phyloP scores from a whole-genome alignment of 2,888 invertebrate genomes.

The Hirudinaria manillensis region DNA sequence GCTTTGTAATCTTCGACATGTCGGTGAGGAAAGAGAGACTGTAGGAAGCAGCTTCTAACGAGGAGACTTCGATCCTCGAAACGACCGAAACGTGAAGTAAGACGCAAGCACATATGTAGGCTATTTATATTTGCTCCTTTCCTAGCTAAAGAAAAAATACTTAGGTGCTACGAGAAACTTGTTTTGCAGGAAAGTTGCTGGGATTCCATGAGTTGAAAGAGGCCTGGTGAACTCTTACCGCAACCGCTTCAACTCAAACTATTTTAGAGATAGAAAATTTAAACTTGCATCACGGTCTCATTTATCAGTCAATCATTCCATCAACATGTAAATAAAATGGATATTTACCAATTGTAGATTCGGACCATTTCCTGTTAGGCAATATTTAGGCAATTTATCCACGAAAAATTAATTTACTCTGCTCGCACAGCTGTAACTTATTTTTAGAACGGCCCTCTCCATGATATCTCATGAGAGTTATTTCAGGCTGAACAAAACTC shows the following conservation, averaged over 20 bases:
- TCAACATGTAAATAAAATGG: too few relatives aligned
- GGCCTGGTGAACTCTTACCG: neutral
- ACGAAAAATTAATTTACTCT: too few relatives aligned
- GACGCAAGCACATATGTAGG: neutral
- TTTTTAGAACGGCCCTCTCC: too few relatives aligned
- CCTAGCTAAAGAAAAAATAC: neutral
- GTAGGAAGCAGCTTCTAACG: neutral
- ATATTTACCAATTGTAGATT: too few relatives aligned
- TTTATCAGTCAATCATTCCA: too few relatives aligned
- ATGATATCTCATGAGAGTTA: too few relatives aligned
- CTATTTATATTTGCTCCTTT: constrained; percentile 5
- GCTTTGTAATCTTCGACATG: constrained; percentile 2
- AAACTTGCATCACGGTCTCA: too few relatives aligned
- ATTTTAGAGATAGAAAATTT: neutral
- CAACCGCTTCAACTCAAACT: constrained; percentile 2
- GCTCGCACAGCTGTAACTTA: too few relatives aligned
- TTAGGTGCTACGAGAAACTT: neutral
- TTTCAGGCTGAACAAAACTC: too few relatives aligned
- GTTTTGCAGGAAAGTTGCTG: constrained; percentile 11
- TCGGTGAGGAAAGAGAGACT: neutral
- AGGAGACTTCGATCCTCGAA: constrained; percentile 12
- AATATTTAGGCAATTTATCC: too few relatives aligned
- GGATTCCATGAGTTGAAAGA: neutral
- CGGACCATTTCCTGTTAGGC: too few relatives aligned
- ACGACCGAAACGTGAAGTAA: constrained; percentile 11